Evolutionary conservation across 2,113 vertebrate genomes (phyloP), one percentile per base, ranked within the genome.

Genomic region (Atherinomorus stipes): DNA sequence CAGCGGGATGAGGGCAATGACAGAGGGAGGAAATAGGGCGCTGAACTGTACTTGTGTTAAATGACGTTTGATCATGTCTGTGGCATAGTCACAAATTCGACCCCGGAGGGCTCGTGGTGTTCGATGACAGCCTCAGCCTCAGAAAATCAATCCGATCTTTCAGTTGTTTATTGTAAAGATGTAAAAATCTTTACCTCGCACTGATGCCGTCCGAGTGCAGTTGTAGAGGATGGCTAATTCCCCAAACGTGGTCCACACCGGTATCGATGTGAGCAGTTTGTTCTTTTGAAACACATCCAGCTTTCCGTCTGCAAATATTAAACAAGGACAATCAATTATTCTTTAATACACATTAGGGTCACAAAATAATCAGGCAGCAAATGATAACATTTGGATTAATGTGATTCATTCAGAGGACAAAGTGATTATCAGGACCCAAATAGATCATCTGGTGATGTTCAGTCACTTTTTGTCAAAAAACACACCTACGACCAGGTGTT

Each of bases 221-320:
- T 98, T 98, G 91, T 98, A 98, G 44, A 98, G 91, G 70, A 98
- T 96, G 51, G 97, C 96, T 16, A 98, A 77, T 77, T 99, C 97
- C 44, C 97, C 97, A 91, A 99, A 98, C 0, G 96, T 94, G 4
- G 96, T 97, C 96, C 96, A 97, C 57, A 93, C 92, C 1, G 93
- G 78, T 31, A 99, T 96, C 0, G 94, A 94, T 0, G 96, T 94
- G 15, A 99, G 92, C 22, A 96, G 90, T 66, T 95, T 96, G 87
- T 89, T 96, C 23, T 97, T 93, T 73, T 98, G 97, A 76, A 95
- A 96, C 76, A 98, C 96, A 11, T 98, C 95, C 78, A 98, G 87
- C 73, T 88, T 95, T 44, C 96, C 96, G 73, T 98, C 96, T 99
- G 88, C n/a, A 89, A 78, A 79, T 21, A 78, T 12, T 11, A 81